Conservation (phyloP, 2,888 invertebrate species). For the Eristalinus aeneus region DNA sequence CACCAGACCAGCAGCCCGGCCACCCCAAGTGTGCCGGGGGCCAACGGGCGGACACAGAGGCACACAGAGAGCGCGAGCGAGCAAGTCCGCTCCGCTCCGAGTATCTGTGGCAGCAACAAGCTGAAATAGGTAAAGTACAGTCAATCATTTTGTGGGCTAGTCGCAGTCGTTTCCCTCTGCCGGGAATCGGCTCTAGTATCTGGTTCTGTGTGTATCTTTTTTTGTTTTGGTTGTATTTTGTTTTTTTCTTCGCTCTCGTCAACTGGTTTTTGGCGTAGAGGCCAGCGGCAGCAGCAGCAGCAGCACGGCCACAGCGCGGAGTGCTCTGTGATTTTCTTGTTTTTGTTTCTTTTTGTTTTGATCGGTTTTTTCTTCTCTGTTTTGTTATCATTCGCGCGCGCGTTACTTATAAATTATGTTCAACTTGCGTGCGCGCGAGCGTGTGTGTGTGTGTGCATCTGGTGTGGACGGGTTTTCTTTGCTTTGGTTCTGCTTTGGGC, state of each 20-base stretch:
- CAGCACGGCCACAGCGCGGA: not conserved
- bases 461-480: not conserved
- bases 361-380: constrained; percentile 69
- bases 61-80: not conserved
- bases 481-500: not conserved
- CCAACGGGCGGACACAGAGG: not conserved
- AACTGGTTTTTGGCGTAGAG: constrained; percentile 53
- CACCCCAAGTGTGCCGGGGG: constrained; percentile 9
- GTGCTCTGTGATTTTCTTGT: constrained; percentile 55
- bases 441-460: not conserved
- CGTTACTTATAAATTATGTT: constrained; percentile 64
- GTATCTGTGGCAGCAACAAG: constrained; percentile 50
- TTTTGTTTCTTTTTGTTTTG: constrained; percentile 70
- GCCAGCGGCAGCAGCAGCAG: constrained; percentile 13
- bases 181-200: not conserved
- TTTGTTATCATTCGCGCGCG: constrained; percentile 69
- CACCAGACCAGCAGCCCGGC: constrained; percentile 41
- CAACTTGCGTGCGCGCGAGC: not conserved
- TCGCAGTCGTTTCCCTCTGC: constrained; percentile 41
- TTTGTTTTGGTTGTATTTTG: constrained; percentile 24
- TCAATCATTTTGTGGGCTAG: constrained; percentile 71
- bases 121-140: constrained; percentile 70
- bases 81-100: not conserved
- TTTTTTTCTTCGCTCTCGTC: constrained; percentile 8
- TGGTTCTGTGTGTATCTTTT: constrained; percentile 39